Percentiles rank a stretch among this genome's conserved stretches.
phyloP scores from a whole-genome alignment of 2,113 vertebrate species.

The Nipponia nippon region DNA sequence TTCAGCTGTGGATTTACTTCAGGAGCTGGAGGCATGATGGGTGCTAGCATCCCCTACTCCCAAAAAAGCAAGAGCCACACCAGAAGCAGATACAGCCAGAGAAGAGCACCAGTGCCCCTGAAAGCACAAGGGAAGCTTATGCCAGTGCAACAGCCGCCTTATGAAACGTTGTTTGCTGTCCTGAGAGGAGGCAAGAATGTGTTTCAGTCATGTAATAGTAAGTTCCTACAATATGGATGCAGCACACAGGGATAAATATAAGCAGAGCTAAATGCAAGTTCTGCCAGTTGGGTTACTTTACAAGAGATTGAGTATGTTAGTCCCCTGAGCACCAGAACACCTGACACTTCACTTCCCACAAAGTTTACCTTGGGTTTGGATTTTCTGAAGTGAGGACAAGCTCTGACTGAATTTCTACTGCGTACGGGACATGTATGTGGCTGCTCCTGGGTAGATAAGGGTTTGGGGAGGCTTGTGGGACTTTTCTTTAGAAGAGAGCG shows the following conservation, averaged over 20 bases:
- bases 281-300: neutral
- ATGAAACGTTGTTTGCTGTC: neutral
- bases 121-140: neutral
- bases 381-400: neutral
- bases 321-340: neutral
- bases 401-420: neutral
- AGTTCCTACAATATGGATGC: neutral
- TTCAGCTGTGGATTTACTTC: conserved; percentile 34
- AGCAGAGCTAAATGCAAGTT: neutral
- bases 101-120: neutral
- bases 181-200: neutral
- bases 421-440: accelerated
- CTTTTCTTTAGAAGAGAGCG: conserved; percentile 1
- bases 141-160: neutral
- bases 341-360: neutral
- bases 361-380: neutral
- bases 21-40: neutral
- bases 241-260: neutral
- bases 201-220: accelerated
- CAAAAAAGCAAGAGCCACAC: neutral
- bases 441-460: neutral
- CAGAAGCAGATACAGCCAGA: neutral
- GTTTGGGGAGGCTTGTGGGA: neutral
- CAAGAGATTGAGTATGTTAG: neutral
- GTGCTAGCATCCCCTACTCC: neutral